phyloP scores from a whole-genome alignment of 2,113 vertebrate genomes.

The Boulengeromyrus knoepffleri region DNA sequence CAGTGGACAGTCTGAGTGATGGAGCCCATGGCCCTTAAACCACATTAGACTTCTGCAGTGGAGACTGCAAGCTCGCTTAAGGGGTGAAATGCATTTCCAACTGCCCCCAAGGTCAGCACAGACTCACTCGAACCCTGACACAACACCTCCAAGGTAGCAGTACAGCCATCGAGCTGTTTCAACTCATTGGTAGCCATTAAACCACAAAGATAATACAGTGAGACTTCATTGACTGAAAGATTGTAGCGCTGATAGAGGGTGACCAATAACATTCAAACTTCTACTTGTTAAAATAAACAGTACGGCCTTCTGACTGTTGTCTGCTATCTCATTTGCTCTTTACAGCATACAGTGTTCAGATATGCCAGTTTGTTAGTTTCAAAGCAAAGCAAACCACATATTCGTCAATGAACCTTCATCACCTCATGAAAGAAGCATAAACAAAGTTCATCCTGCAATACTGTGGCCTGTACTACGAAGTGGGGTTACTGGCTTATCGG shows the following conservation, averaged over 20 bases:
- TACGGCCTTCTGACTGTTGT: not conserved
- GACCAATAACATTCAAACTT: not conserved
- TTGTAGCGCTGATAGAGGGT: not conserved
- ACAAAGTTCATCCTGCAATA: not conserved
- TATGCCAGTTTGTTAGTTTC: not conserved
- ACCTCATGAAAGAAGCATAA: not conserved
- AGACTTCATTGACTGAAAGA: not conserved
- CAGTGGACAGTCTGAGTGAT: not conserved
- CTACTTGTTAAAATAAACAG: not conserved
- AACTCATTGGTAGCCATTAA: not conserved
- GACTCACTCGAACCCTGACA: not conserved
- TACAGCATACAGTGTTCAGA: not conserved
- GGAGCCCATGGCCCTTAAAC: not conserved
- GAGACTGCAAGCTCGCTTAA: not conserved
- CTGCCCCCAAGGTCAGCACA: not conserved
- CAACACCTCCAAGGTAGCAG: not conserved
- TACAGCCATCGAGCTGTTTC: not conserved
- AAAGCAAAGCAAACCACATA: not conserved
- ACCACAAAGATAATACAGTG: not conserved
- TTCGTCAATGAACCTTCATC: not conserved
- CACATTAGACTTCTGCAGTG: not conserved
- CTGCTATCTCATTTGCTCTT: not conserved
- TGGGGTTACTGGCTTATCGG: too few relatives aligned
- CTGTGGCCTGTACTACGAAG: too few relatives aligned
- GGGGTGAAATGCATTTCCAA: not conserved